These are phyloP conservation scores for Gerris lacustris DNA, from an alignment of 2,888 invertebrate genomes.

Conservation along the genomic window DNA sequence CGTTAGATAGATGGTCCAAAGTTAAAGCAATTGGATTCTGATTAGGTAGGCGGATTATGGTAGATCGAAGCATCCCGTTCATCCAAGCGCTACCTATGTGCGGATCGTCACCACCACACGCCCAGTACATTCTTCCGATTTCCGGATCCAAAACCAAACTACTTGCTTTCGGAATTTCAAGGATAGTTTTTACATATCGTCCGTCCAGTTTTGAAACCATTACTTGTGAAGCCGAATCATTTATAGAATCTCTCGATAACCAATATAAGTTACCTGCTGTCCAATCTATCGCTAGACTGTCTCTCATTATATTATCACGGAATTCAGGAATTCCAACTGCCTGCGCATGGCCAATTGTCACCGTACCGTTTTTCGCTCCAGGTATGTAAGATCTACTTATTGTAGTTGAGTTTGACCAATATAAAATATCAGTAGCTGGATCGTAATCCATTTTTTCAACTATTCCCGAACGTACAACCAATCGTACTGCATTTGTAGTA, in stretches of 20 bases:
- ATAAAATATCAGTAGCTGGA: too few species aligned
- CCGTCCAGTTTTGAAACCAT: neutral
- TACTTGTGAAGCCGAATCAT: neutral
- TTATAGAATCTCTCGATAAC: neutral
- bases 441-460: too few species aligned
- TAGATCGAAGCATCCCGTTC: constrained; percentile 81
- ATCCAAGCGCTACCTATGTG: constrained; percentile 94
- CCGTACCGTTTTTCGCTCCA: too few species aligned
- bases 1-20: constrained; percentile 60
- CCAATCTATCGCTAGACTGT: too few species aligned
- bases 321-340: too few species aligned
- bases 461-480: too few species aligned
- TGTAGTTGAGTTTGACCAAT: too few species aligned
- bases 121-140: constrained; percentile 80
- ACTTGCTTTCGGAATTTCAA: constrained; percentile 41
- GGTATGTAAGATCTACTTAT: too few species aligned
- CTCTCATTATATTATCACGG: too few species aligned
- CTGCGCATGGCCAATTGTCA: too few species aligned
- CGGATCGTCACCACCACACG: constrained; percentile 78
- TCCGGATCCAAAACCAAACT: constrained; percentile 80
- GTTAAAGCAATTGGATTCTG: constrained; percentile 79
- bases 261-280: neutral
- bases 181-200: neutral
- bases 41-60: constrained; percentile 66
- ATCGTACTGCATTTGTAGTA: too few species aligned